Conservation (phyloP, 2,113 vertebrate genomes). For the Hippocampus abdominalis region DNA sequence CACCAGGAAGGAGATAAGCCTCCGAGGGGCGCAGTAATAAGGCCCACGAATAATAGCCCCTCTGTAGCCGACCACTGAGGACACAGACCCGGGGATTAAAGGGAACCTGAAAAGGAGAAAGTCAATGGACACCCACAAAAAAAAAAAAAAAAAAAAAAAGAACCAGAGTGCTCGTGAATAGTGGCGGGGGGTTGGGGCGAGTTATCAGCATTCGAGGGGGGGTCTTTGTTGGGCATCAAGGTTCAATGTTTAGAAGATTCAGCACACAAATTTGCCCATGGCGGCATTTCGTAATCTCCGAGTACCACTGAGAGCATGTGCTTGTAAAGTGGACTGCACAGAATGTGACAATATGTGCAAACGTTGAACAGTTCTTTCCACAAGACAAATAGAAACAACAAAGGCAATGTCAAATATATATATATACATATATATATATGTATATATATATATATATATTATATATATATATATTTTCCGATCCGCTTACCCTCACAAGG, state of each 20-base stretch:
- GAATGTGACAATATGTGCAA: conserved; percentile 1
- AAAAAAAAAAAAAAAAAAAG: conserved; percentile 64
- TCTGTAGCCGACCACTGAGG: conserved; percentile 76
- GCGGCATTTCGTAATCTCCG: neutral
- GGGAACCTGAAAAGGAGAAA: conserved; percentile 76
- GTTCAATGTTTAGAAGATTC: conserved; percentile 20
- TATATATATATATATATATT: too few species aligned
- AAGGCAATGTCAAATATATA: neutral
- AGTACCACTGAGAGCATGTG: neutral
- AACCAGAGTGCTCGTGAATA: conserved; percentile 64
- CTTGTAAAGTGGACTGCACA: neutral
- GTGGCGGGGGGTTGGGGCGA: conserved; percentile 26
- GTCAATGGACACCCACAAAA: conserved; percentile 72
- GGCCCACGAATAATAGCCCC: conserved; percentile 72
- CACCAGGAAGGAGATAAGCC: conserved; percentile 80
- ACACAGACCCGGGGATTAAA: conserved; percentile 77
- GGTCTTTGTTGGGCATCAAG: conserved; percentile 41
- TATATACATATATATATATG: too few species aligned
- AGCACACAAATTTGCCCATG: conserved; percentile 20
- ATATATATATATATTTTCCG: too few species aligned
- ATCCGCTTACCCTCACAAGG: too few species aligned
- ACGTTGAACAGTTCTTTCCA: neutral
- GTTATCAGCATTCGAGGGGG: conserved; percentile 68
- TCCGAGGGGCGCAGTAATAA: conserved; percentile 72
- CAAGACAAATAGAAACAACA: neutral